These are phyloP conservation scores for Fulica atra DNA, from an alignment of 2,113 vertebrate species.

Conservation along the genomic window DNA sequence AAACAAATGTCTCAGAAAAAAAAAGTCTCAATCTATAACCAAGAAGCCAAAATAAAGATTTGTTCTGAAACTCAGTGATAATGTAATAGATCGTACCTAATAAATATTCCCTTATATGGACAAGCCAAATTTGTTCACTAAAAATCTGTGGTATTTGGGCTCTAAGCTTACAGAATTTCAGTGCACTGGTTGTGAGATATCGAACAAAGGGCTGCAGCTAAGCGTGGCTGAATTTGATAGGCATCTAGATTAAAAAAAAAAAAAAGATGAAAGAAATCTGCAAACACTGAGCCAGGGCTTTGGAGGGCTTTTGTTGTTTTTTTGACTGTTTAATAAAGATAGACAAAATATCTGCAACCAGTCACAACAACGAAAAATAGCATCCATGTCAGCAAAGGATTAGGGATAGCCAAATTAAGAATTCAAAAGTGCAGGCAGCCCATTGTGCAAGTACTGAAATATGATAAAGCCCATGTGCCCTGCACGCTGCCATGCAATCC, in stretches of 20 bases:
- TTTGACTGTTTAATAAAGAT: constrained; percentile 4
- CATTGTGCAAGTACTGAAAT: background rate
- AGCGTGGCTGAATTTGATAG: constrained; percentile 36
- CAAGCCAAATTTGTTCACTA: background rate
- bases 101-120: background rate
- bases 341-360: constrained; percentile 11
- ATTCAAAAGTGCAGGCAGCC: background rate
- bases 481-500: background rate
- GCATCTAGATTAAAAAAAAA: constrained; percentile 15
- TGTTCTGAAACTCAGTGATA: background rate
- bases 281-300: constrained; percentile 28
- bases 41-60: background rate
- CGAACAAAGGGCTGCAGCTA: constrained; percentile 61
- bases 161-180: background rate
- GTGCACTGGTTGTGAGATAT: background rate
- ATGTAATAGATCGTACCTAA: background rate
- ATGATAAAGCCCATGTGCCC: background rate
- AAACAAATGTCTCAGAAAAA: background rate
- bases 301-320: constrained; percentile 12
- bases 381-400: constrained; percentile 32
- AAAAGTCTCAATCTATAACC: background rate
- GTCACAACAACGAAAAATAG: constrained; percentile 32
- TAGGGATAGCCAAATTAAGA: constrained; percentile 12
- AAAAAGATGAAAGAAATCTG: constrained; percentile 47
- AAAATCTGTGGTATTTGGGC: background rate